Evolutionary conservation across 2,797 vertebrate species (phyloP).

Genomic region (Chaetodon trifasciatus): DNA sequence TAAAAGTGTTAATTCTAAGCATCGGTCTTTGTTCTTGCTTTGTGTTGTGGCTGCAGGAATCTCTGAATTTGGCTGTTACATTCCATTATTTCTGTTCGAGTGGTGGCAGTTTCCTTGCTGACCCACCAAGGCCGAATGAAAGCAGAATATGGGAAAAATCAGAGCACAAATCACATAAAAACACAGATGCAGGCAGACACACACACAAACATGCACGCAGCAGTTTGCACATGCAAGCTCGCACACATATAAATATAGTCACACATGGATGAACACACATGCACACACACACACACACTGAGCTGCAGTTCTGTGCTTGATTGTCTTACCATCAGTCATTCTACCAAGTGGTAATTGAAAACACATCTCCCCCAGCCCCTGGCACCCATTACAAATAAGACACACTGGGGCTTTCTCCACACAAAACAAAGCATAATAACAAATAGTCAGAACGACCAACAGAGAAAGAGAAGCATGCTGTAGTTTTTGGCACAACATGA

Average conservation of each 20-base stretch:
- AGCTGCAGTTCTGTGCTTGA: slow-evolving; percentile 76
- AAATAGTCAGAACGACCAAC: slow-evolving; percentile 71
- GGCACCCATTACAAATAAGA: slow-evolving; percentile 79
- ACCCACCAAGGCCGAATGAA: slow-evolving; percentile 32
- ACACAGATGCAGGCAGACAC: slow-evolving; percentile 53
- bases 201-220: slow-evolving; percentile 46
- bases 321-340: slow-evolving; percentile 82
- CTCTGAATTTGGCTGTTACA: slow-evolving; percentile 2
- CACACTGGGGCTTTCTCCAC: slow-evolving; percentile 75
- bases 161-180: slow-evolving; percentile 52
- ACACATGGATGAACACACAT: slow-evolving; percentile 40
- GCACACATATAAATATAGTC: slow-evolving; percentile 45
- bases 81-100: slow-evolving; percentile 23
- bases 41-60: slow-evolving; percentile 27
- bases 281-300: slow-evolving; percentile 37
- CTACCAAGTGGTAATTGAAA: slow-evolving; percentile 84
- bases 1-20: slow-evolving; percentile 36
- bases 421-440: slow-evolving; percentile 79
- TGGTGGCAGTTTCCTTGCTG: slow-evolving; percentile 23
- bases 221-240: slow-evolving; percentile 22
- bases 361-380: slow-evolving; percentile 79
- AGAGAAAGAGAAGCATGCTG: slow-evolving; percentile 72
- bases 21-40: slow-evolving; percentile 8
- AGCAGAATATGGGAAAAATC: slow-evolving; percentile 52
- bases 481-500: slow-evolving; percentile 80